These are phyloP conservation scores for Ifrita kowaldi DNA, from an alignment of 2,113 vertebrate species.

Conservation along the genomic window DNA sequence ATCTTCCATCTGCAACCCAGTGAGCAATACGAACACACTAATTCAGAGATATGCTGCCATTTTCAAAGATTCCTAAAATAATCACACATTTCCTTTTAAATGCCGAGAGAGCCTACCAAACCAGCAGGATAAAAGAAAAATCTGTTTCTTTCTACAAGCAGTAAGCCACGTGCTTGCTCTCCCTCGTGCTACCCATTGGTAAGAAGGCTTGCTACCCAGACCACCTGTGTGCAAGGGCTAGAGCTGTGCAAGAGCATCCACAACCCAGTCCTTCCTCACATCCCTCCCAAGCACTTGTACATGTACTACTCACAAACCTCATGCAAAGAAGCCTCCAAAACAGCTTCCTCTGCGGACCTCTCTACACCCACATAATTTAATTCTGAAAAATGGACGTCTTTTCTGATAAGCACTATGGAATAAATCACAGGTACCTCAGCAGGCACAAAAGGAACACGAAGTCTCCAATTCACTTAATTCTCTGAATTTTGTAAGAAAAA, in stretches of 20 bases:
- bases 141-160: neutral
- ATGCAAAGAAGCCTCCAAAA: neutral
- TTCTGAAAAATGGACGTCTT: neutral
- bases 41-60: neutral
- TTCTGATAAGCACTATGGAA: neutral
- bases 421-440: neutral
- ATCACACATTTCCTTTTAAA: neutral
- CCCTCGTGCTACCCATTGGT: rapidly evolving
- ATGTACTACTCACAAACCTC: rapidly evolving
- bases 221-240: neutral
- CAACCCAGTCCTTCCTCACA: neutral
- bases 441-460: neutral
- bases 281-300: neutral
- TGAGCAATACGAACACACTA: neutral
- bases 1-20: neutral
- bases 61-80: neutral
- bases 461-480: neutral
- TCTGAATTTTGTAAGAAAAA: neutral
- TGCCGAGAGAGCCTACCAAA: neutral
- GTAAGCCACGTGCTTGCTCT: neutral
- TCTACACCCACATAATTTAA: neutral
- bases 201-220: neutral
- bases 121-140: neutral
- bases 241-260: neutral
- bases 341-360: neutral